Percentiles rank a stretch among this genome's conserved stretches.
phyloP scores from a whole-genome alignment of 2,888 invertebrate genomes.

The Tenthredo scrophulariae region DNA sequence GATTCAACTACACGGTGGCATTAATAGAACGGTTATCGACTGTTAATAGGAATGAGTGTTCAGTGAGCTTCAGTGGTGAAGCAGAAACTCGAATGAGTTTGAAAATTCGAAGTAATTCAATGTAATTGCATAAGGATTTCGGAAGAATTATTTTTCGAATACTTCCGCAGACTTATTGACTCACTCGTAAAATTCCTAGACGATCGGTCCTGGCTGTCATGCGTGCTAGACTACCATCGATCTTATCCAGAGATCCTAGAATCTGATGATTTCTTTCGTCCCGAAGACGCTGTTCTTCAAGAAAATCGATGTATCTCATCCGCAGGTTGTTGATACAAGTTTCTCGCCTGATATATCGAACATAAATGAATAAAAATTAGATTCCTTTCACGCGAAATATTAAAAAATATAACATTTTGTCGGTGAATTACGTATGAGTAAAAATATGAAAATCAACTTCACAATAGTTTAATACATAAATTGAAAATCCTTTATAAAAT shows the following conservation, averaged over 20 bases:
- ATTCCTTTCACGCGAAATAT: neutral
- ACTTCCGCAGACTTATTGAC: slow-evolving; percentile 55
- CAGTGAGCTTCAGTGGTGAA: neutral
- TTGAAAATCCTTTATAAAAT: neutral
- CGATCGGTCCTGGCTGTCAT: slow-evolving; percentile 82
- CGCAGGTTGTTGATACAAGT: slow-evolving; percentile 76
- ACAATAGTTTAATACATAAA: neutral
- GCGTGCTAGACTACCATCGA: slow-evolving; percentile 81
- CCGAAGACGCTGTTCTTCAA: slow-evolving; percentile 82
- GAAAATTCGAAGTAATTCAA: neutral
- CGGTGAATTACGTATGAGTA: neutral
- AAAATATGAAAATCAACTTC: neutral
- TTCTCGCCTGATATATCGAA: slow-evolving; percentile 70
- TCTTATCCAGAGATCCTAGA: slow-evolving; percentile 80
- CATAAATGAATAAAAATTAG: neutral
- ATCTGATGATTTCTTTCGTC: slow-evolving; percentile 83
- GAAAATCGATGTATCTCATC: slow-evolving; percentile 79
- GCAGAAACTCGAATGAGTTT: neutral
- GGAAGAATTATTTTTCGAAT: neutral
- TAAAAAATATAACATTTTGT: neutral
- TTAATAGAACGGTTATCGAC: slow-evolving; percentile 14
- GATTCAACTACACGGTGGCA: neutral
- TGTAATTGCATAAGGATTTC: neutral
- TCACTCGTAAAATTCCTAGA: slow-evolving; percentile 80
- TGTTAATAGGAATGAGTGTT: neutral